Evolutionary conservation across 2,113 vertebrate genomes (phyloP), one percentile per base, ranked within the genome.

Genomic region (Pluvianellus socialis): DNA sequence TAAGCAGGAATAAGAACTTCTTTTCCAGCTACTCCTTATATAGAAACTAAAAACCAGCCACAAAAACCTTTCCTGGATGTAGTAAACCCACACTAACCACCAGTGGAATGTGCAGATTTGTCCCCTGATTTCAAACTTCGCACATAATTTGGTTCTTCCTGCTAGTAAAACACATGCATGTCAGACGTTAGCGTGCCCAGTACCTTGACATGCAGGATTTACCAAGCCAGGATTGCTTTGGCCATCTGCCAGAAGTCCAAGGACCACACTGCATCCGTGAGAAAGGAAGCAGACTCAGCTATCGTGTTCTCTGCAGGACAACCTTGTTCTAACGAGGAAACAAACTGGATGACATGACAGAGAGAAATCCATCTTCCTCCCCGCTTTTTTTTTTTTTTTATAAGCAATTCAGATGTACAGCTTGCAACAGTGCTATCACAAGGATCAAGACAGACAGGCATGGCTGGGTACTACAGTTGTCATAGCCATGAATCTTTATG

Each of bases 301-400:
- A 7, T 12, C 0, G 0, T 12, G 4, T 45, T 45, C 42, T 52
- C 52, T 40, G 38, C 10, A 3, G 21, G 53, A 72, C 45, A 88
- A 26, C 17, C 24, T 27, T 70, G 17, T 33, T 58, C n/a, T 77
- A 76, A 50, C 13, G 66, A 73, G 27, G 35, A 56, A 88, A 76
- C 10, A 47, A n/a, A 4, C 10, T 45, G 30, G 7, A 81, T 28
- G 24, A 74, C 9, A 20, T 0, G 3, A 53, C 26, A 68, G 5
- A 77, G 11, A 56, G 9, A 91, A 82, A 82, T 52, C 4, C 2
- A 65, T 26, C 35, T 50, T 28, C 21, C 6, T 2, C 24, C 2
- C 14, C 24, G 16, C 33, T 27, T 71, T 33, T 4, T 27, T 4
- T 12, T 38, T 47, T 61, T 62, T 45, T 27, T 6, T 8, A 3